phyloP scores from a whole-genome alignment of 2,797 vertebrate species.

The Pygocentrus nattereri region DNA sequence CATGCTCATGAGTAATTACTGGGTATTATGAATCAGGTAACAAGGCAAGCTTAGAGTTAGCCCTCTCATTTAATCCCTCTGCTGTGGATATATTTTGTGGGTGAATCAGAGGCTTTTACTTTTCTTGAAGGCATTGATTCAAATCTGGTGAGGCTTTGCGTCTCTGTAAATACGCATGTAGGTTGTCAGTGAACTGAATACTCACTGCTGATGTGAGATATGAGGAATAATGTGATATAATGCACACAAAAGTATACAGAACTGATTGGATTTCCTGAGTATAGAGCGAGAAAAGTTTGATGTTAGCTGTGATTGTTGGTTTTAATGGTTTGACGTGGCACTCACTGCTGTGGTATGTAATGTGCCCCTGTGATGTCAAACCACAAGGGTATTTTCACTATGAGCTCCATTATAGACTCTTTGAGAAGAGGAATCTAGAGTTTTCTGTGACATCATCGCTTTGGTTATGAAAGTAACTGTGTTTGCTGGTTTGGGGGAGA shows the following conservation, averaged over 20 bases:
- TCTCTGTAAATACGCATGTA: conserved; percentile 14
- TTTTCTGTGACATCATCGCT: conserved; percentile 16
- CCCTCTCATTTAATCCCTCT: conserved; percentile 9
- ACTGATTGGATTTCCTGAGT: conserved; percentile 39
- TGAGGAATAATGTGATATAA: conserved; percentile 9
- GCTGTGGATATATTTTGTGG: not conserved
- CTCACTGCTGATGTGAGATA: not conserved
- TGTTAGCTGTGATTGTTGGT: conserved; percentile 20
- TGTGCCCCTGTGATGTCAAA: conserved; percentile 40
- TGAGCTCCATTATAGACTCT: not conserved
- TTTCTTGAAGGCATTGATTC: conserved; percentile 1
- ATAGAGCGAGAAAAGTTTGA: conserved; percentile 37
- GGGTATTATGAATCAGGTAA: conserved; percentile 39
- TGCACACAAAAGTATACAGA: conserved; percentile 5
- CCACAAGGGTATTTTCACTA: conserved; percentile 16
- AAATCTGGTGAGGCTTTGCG: not conserved
- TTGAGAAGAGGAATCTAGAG: not conserved
- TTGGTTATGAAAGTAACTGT: conserved; percentile 26
- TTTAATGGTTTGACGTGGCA: conserved; percentile 48
- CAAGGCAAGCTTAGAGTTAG: conserved; percentile 11
- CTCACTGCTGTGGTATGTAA: conserved; percentile 40
- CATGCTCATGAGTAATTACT: conserved; percentile 29
- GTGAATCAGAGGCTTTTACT: not conserved
- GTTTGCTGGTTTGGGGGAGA: not conserved
- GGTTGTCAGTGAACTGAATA: not conserved